Conservation (phyloP, 2,113 vertebrate genomes). For the Xiphophorus couchianus region DNA sequence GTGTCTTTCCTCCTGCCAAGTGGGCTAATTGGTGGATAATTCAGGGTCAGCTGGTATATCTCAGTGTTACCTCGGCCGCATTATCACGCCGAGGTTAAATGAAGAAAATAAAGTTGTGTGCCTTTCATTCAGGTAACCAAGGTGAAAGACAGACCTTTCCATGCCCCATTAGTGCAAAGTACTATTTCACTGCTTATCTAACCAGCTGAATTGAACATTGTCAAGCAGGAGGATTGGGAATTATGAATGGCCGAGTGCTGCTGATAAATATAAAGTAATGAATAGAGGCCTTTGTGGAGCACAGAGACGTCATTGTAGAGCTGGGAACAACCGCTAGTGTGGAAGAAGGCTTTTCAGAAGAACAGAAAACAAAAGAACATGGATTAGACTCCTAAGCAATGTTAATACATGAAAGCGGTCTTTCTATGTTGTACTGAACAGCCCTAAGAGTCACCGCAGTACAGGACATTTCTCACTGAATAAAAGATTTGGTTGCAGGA, state of each 20-base stretch:
- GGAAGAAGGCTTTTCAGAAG: constrained; percentile 39
- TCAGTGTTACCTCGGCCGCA: not conserved
- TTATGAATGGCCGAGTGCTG: constrained; percentile 70
- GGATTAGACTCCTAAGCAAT: constrained; percentile 8
- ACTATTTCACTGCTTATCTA: constrained; percentile 49
- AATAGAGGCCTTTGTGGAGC: constrained; percentile 68
- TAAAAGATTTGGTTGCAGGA: too few species aligned
- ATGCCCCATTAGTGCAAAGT: constrained; percentile 15
- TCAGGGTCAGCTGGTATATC: constrained; percentile 32
- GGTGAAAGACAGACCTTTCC: constrained; percentile 35
- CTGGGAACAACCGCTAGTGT: constrained; percentile 39
- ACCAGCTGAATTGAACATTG: constrained; percentile 63
- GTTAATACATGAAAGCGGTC: not conserved
- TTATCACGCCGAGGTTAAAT: constrained; percentile 25
- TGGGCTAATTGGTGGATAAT: constrained; percentile 31
- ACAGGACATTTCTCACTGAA: constrained; percentile 3
- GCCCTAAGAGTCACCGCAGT: constrained; percentile 13
- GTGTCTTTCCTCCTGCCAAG: constrained; percentile 23
- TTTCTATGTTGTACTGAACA: not conserved
- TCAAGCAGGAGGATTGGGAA: constrained; percentile 46
- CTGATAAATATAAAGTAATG: constrained; percentile 60
- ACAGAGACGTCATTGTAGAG: constrained; percentile 60
- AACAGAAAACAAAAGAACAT: constrained; percentile 33
- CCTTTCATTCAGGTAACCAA: constrained; percentile 39
- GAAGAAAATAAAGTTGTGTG: constrained; percentile 3